Base-by-base conservation (phyloP, 1,140 invertebrate species). In the Pachypsylla venusta region DNA sequence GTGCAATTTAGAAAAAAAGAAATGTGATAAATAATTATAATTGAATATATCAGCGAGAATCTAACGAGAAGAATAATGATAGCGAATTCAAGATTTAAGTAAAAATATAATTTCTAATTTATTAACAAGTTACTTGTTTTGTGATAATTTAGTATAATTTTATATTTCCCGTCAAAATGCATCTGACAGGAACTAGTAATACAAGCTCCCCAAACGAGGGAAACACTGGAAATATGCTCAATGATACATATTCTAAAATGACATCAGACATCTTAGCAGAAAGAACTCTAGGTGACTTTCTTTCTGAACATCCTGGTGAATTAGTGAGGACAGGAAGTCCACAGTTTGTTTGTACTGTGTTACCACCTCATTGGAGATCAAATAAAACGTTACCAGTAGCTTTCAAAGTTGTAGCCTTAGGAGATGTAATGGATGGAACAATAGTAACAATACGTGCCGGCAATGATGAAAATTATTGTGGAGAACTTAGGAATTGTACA, bases 401-500 rank as follows among this genome's bases (percentile, higher is more conserved):
- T 27, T 98, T 98, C 74, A 91, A 91, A 72, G 87, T 94, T 63
- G 86, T 93, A 1, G 87, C 90, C 1, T 73, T 97, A 19, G 89
- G 89, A 7, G 91, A 94, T 63, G 83, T 98, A 2, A 85, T 87
- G 62, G 94, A 98, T 71, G 94, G 95, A 1, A 98, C 94, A 14
- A 78, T 94, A 68, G 94, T 98, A 54, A 93, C 89, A 1, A 85
- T 98, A 10, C 73, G 83, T n/a, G 94, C 93, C 2, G 94, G 95
- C 16, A 98, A 98, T 71, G 94, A 98, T 69, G 93, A 98, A 71
- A 98, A 98, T 73, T 95, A 84, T 69, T 93, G 89, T 70, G 92
- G 90, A 3, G 94, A 98, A 72, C 74, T 98, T 61, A 76, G 93
- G 65, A 98, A 98, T 74, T 86, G 82, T 62, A 87, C 87, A 24